phyloP scores from a whole-genome alignment of 2,888 invertebrate genomes.

The Noctua janthina region DNA sequence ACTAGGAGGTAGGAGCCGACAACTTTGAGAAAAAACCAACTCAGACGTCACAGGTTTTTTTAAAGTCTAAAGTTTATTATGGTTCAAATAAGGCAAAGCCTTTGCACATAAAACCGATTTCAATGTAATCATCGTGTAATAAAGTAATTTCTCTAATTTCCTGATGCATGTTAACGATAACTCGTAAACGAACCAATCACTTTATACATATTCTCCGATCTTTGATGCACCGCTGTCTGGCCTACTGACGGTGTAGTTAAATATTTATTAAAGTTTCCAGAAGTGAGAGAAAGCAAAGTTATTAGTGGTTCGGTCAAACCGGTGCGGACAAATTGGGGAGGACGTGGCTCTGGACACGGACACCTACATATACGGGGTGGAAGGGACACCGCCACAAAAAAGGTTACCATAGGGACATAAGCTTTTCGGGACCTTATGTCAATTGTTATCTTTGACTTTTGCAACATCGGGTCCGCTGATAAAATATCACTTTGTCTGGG shows the following conservation, averaged over 20 bases:
- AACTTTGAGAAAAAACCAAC: background rate
- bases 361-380: background rate
- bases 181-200: constrained; percentile 18
- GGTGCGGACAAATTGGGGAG: background rate
- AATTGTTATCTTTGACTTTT: background rate
- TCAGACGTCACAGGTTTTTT: background rate
- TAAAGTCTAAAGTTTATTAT: background rate
- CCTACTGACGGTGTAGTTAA: background rate
- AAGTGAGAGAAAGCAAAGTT: background rate
- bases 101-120: background rate
- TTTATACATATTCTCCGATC: background rate
- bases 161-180: constrained; percentile 11
- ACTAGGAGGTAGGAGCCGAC: background rate
- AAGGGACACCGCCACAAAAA: no score
- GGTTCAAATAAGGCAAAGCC: background rate
- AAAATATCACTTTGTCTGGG: background rate
- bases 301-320: background rate
- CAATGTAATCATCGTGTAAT: background rate
- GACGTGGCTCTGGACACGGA: background rate
- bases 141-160: background rate
- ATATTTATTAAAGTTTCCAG: background rate
- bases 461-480: background rate
- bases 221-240: constrained; percentile 25
- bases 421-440: background rate
- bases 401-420: no score